Evolutionary conservation across 2,797 vertebrate species (phyloP), one percentile per base, ranked within the genome.

Genomic region (Siniperca scherzeri): DNA sequence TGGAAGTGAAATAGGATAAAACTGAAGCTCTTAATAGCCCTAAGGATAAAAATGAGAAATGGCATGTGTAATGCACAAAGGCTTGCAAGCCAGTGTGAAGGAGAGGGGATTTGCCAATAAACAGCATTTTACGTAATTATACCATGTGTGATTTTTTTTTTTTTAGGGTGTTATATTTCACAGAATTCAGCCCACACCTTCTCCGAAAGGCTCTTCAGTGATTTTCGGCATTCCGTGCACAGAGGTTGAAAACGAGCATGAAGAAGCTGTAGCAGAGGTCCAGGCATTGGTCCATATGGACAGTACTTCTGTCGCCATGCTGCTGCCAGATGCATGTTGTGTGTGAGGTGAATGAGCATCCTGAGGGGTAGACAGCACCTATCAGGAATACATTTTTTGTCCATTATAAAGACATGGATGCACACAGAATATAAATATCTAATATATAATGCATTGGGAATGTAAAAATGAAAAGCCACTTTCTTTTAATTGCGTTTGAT

Each of bases 271-370:
- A 30, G 72, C 52, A 52, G 61, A 71, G 46, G 59, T 74, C 38
- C 13, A 22, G 78, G 70, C 42, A 21, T 69, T 46, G 3, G 33
- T 77, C 80, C 78, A 64, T 19, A 56, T 74, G 81, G 85, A 30
- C 44, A 17, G 73, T 33, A 57, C 36, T 76, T 77, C n/a, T 62
- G 25, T 68, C 64, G 53, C 33, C 16, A 30, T 48, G 50, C 40
- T 14, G 17, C 71, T 61, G 60, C 82, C 71, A 76, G 67, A 77
- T 68, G 42, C 19, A 13, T 71, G 22, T 52, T 71, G 64, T 65
- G 59, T 76, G 68, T 57, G 17, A 62, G 27, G 70, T 17, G 30
- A 71, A 78, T 76, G 57, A 70, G 27, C 52, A 22, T 21, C 27
- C 64, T 22, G 78, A 76, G 66, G 67, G 30, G 46, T 53, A 16